Percentiles rank a stretch among this genome's conserved stretches.
Conservation (phyloP, 2,113 vertebrate genomes). For the Diphyllodes magnificus region DNA sequence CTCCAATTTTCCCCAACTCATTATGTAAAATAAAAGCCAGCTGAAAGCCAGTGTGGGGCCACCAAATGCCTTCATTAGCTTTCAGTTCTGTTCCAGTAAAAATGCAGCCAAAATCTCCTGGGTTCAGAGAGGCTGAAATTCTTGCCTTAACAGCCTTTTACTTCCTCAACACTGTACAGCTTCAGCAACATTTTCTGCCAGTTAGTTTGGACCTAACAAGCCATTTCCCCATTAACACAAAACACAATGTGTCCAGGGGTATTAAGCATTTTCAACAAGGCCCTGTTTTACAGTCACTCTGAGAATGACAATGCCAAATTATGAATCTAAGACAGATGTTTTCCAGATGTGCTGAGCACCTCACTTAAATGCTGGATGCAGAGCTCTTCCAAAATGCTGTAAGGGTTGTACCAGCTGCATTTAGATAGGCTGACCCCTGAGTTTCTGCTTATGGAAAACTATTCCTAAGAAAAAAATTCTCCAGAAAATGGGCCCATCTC, state of each 20-base stretch:
- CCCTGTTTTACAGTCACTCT: neutral
- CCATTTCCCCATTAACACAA: neutral
- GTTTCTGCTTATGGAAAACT: neutral
- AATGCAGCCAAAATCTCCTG: neutral
- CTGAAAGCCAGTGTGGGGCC: slow-evolving; percentile 15
- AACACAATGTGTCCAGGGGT: neutral
- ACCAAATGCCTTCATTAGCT: slow-evolving; percentile 31
- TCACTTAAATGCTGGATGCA: rapidly evolving
- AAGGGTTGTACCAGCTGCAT: neutral
- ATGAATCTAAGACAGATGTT: neutral
- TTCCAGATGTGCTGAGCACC: neutral
- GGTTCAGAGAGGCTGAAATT: neutral
- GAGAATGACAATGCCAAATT: neutral
- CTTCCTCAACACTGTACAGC: neutral
- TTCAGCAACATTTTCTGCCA: slow-evolving; percentile 7
- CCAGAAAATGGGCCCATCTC: neutral
- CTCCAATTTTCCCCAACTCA: neutral
- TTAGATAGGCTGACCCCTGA: neutral
- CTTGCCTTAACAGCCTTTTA: neutral
- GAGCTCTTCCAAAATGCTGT: neutral
- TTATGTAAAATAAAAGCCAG: slow-evolving; percentile 29
- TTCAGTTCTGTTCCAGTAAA: neutral
- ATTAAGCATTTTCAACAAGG: neutral
- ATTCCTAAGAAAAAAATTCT: neutral
- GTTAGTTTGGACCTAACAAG: slow-evolving; percentile 10